A percentile compares a stretch with the other conserved stretches of the same genome.
Evolutionary conservation across 2,797 vertebrate genomes (phyloP).

Genomic region (Sebastes nivosus): DNA sequence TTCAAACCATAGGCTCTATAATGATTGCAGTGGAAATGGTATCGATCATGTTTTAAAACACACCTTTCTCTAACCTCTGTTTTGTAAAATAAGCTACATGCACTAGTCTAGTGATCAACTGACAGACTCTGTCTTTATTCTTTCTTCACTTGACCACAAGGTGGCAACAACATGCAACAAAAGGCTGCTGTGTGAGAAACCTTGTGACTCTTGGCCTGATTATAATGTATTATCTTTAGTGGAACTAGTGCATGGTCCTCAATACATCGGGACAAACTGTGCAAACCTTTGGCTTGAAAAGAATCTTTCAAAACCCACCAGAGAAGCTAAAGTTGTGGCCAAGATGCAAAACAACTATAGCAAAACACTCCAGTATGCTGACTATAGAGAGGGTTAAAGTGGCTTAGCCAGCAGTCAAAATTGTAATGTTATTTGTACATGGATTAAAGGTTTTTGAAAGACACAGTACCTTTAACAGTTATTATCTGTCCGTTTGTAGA

Average conservation of each 20-base stretch:
- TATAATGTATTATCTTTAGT: background rate
- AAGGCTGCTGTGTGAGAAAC: background rate
- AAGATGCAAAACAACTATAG: background rate
- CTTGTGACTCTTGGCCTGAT: background rate
- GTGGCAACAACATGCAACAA: background rate
- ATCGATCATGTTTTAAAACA: background rate
- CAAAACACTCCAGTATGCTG: no score
- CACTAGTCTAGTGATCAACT: background rate
- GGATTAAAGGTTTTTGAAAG: background rate
- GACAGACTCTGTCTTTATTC: background rate
- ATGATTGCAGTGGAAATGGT: background rate
- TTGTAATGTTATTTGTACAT: background rate
- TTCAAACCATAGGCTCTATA: background rate
- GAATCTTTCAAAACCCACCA: background rate
- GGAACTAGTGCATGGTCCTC: background rate
- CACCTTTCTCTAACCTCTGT: no score
- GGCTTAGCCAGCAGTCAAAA: background rate
- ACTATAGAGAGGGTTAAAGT: background rate
- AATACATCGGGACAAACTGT: background rate
- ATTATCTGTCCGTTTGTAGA: background rate
- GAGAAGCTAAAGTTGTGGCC: background rate
- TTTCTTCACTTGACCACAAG: background rate
- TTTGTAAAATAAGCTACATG: background rate
- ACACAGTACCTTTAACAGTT: background rate
- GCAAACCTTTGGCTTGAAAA: background rate